These are phyloP conservation scores for Pogonocherus hispidulus DNA, from an alignment of 2,888 invertebrate species.

Conservation along the genomic window DNA sequence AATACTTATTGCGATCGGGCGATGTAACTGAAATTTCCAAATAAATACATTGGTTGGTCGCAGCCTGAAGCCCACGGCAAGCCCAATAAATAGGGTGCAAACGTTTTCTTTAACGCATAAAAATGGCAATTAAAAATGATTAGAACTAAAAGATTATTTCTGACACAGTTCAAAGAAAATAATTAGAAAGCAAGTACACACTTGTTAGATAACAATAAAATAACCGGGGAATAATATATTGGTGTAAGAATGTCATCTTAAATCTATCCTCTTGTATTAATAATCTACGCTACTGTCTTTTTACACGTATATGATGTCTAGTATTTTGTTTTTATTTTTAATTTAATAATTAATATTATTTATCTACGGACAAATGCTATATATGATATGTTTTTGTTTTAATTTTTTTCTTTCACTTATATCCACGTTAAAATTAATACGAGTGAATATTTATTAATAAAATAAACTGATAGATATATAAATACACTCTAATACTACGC, in stretches of 20 bases:
- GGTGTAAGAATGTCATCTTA: not conserved
- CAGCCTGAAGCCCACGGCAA: conserved; percentile 39
- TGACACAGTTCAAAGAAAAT: conserved; percentile 5
- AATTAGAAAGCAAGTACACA: conserved; percentile 14
- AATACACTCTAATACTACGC: conserved; percentile 31
- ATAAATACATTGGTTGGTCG: conserved; percentile 32
- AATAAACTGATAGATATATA: conserved; percentile 33
- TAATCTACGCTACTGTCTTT: conserved; percentile 16
- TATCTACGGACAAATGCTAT: not conserved
- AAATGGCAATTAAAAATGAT: conserved; percentile 18
- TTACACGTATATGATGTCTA: not conserved
- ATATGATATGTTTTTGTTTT: conserved; percentile 18
- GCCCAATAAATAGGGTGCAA: conserved; percentile 22
- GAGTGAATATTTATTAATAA: conserved; percentile 26
- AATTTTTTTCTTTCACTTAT: not conserved
- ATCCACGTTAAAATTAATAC: conserved; percentile 22
- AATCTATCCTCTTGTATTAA: conserved; percentile 11
- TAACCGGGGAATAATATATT: not conserved
- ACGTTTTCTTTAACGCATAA: conserved; percentile 31
- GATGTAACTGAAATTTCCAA: conserved; percentile 50
- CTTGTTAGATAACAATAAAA: not conserved
- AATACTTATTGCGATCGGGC: conserved; percentile 65
- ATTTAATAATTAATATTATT: not conserved
- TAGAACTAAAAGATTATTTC: conserved; percentile 9
- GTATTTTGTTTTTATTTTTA: not conserved